phyloP scores from a whole-genome alignment of 2,888 invertebrate genomes.

The Drosophila nigritarsus region DNA sequence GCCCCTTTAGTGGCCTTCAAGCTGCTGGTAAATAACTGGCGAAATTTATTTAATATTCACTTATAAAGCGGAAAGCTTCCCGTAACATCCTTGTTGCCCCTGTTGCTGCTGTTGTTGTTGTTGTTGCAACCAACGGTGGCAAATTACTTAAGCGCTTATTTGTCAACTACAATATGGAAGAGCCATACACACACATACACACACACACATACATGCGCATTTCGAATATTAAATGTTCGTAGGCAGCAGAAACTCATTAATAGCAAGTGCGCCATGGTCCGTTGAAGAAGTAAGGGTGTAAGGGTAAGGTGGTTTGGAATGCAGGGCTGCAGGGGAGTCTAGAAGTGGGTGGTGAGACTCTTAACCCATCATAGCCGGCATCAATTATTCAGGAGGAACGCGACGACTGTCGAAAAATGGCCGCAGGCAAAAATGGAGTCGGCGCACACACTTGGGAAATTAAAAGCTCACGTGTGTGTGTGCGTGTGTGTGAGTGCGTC shows the following conservation, averaged over 20 bases:
- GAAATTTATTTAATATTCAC: conserved; percentile 79
- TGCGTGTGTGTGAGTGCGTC: conserved; percentile 13
- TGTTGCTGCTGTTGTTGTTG: conserved; percentile 14
- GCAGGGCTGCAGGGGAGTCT: neutral
- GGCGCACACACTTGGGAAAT: conserved; percentile 68
- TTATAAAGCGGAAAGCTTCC: conserved; percentile 58
- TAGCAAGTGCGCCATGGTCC: conserved; percentile 52
- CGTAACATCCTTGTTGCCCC: conserved; percentile 23
- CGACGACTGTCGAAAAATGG: conserved; percentile 68
- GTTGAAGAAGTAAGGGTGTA: neutral
- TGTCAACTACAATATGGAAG: conserved; percentile 68
- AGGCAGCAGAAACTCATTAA: conserved; percentile 72
- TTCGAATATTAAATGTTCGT: conserved; percentile 58
- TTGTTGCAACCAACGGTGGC: conserved; percentile 54
- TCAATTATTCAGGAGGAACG: conserved; percentile 71
- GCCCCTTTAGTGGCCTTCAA: conserved; percentile 42
- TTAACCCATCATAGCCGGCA: conserved; percentile 62
- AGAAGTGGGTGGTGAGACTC: conserved; percentile 21
- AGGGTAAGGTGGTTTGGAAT: neutral
- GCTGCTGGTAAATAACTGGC: conserved; percentile 71
- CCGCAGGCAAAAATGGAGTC: conserved; percentile 57
- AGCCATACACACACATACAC: conserved; percentile 26
- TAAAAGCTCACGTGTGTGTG: conserved; percentile 33
- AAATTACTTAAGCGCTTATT: conserved; percentile 79
- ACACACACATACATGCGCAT: conserved; percentile 16